Conservation (phyloP, 1,140 invertebrate species). For the Triops longicaudatus region DNA sequence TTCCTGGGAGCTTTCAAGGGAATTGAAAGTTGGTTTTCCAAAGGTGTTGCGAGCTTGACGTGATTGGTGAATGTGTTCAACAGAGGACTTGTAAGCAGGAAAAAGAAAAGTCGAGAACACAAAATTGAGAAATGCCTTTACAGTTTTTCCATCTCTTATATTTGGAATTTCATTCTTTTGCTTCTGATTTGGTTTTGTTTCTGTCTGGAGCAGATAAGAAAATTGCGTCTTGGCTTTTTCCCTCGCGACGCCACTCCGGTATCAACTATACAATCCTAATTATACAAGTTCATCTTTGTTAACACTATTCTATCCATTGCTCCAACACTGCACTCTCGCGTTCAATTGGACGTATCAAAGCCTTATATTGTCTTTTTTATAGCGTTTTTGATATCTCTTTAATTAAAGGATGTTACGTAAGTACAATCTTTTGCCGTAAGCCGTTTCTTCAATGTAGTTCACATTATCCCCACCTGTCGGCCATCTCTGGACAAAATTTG, state of each 20-base stretch:
- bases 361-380: not conserved
- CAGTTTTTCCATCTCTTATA: not conserved
- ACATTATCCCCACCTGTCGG: not conserved
- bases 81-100: not conserved
- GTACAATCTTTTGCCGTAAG: not conserved
- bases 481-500: no score
- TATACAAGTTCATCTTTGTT: not conserved
- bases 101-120: not conserved
- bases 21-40: not conserved
- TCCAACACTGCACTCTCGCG: not conserved
- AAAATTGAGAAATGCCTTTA: not conserved
- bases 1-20: not conserved
- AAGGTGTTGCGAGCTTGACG: not conserved
- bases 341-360: not conserved
- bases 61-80: not conserved
- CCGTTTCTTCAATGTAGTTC: not conserved
- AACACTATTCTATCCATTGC: not conserved
- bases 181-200: not conserved
- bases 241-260: not conserved
- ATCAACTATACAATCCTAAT: not conserved
- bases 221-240: not conserved
- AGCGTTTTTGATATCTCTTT: not conserved
- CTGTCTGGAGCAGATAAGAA: not conserved
- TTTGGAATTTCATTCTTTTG: not conserved
- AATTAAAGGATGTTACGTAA: not conserved